These are phyloP conservation scores for Drosophila takahashii DNA, from an alignment of 1,140 invertebrate species.

Conservation along the genomic window DNA sequence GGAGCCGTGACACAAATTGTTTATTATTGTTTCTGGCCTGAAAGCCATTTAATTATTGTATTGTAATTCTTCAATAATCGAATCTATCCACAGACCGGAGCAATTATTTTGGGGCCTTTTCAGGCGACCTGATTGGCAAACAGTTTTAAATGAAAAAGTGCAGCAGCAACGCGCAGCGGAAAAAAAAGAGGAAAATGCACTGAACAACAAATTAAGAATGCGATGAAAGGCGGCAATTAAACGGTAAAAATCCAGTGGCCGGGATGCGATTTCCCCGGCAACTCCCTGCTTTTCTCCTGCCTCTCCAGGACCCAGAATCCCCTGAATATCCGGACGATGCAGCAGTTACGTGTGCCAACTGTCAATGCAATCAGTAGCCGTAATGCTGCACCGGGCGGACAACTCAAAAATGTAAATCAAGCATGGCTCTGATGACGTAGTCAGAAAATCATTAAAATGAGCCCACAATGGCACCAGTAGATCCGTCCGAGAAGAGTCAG, in stretches of 20 bases:
- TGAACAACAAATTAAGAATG: conserved; percentile 53
- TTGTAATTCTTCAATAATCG: conserved; percentile 46
- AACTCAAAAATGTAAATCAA: conserved; percentile 63
- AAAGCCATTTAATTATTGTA: conserved; percentile 52
- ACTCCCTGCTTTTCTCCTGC: no score
- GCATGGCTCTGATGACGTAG: conserved; percentile 53
- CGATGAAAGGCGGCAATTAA: conserved; percentile 58
- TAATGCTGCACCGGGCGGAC: conserved; percentile 37
- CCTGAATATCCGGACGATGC: conserved; percentile 32
- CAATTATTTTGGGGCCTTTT: conserved; percentile 44
- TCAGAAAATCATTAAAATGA: conserved; percentile 57
- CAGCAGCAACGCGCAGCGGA: not conserved
- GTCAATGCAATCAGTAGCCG: conserved; percentile 53
- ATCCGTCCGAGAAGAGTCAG: conserved; percentile 32
- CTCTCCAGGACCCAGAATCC: conserved; percentile 3
- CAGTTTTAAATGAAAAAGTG: conserved; percentile 51
- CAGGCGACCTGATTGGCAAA: conserved; percentile 46
- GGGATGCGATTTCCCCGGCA: conserved; percentile 17
- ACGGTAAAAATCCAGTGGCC: conserved; percentile 50
- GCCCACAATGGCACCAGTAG: conserved; percentile 41
- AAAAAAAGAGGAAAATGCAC: conserved; percentile 3
- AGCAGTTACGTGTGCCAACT: conserved; percentile 54
- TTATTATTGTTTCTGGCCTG: conserved; percentile 37
- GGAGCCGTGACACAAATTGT: conserved; percentile 21
- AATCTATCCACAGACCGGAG: conserved; percentile 30